Base-by-base conservation (phyloP, 2,888 invertebrate genomes). In the Dynastes grantii region DNA sequence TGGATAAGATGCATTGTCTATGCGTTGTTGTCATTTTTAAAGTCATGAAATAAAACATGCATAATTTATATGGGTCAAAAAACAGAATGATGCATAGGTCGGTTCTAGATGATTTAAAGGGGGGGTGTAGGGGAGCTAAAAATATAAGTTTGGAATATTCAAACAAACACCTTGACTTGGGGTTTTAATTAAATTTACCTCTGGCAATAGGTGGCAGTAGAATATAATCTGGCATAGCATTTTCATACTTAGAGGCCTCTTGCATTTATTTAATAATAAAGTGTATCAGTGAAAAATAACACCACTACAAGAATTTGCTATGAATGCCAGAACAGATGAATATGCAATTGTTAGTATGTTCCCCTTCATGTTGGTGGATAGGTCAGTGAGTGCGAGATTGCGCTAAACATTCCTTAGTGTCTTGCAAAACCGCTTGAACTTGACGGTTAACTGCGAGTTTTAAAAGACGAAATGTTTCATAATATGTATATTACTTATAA, bases 1-100 rank as follows among this genome's bases (percentile, higher is more conserved):
- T 63, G 29, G 63, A 63, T 63, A 63, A 32, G 22, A 64, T 32
- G 55, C 40, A 67, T 51, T 27, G 63, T 76, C 37, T 76, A 27
- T 49, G 51, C 32, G 22, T 6, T 53, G 51, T 63, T 67, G 27
- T 16, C 49, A 45, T 67, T 67, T 67, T 76, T 49, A n/a, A 29
- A 6, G 9, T 64, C 45, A 16, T 76, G 55, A 67, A 76, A 55
- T 32, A n/a, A 53, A 67, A 55, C 65, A 67, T 63, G 65, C 53
- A 16, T 63, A 76, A 65, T 65, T 65, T 71, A 78, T 78, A 78
- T 78, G 78, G 78, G 78, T 78, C 78, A 78, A 76, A 65, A 45
- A 76, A 78, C 76, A 76, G 78, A 76, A 63, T 61, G 63, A 68
- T 61, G 45, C 49, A 27, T 65, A 75, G 78, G 78, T 78, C 78